Evolutionary conservation across 1,140 invertebrate species (phyloP).

Genomic region (Chymomyza costata): DNA sequence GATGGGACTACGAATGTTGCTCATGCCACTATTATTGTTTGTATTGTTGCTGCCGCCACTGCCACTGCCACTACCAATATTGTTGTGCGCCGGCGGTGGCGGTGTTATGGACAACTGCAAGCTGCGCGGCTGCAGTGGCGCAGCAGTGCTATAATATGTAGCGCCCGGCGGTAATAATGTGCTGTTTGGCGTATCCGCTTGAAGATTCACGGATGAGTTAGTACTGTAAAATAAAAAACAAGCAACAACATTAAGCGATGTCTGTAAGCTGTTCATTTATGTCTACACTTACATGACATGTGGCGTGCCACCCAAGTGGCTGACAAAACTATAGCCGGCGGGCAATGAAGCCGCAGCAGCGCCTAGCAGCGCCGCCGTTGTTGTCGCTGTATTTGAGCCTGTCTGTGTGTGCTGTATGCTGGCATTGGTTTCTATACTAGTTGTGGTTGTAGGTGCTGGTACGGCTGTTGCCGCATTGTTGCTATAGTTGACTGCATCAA

Average conservation of each 20-base stretch:
- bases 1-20: constrained; percentile 58
- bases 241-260: constrained; percentile 31
- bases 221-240: no score
- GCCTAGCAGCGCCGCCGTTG: constrained; percentile 7
- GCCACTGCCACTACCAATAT: constrained; percentile 27
- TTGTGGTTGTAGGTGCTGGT: constrained; percentile 5
- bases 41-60: constrained; percentile 13
- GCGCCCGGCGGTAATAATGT: constrained; percentile 25
- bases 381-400: constrained; percentile 1
- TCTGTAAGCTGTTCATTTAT: constrained; percentile 37
- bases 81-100: constrained; percentile 42
- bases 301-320: constrained; percentile 27
- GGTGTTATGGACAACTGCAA: constrained; percentile 44
- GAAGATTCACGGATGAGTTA: no score
- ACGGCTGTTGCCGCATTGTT: constrained; percentile 13
- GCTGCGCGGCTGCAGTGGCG: constrained; percentile 23
- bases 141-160: constrained; percentile 27
- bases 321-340: constrained; percentile 47
- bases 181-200: constrained; percentile 35
- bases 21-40: neutral
- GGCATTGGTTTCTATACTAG: no score
- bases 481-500: constrained; percentile 59
- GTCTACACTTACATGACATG: constrained; percentile 51
- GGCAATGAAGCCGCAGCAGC: no score
- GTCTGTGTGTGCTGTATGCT: no score